Conservation (phyloP, 1,140 invertebrate genomes). For the Sitophilus oryzae region DNA sequence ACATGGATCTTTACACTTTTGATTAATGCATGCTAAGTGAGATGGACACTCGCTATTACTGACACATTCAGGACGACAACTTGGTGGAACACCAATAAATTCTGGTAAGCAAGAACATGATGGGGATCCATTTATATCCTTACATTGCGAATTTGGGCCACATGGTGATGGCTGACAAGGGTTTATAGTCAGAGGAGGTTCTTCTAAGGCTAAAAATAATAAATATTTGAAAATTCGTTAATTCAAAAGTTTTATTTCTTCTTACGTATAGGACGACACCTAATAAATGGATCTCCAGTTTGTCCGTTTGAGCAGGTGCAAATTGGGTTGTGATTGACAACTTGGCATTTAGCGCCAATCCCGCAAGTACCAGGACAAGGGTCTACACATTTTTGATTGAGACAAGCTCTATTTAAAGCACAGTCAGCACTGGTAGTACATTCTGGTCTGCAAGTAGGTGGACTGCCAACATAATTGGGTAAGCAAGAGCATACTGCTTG, state of each 20-base stretch:
- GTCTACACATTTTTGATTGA: slow-evolving; percentile 59
- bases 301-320: slow-evolving; percentile 60
- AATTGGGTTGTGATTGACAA: slow-evolving; percentile 66
- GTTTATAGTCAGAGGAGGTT: slow-evolving; percentile 41
- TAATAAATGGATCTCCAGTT: slow-evolving; percentile 64
- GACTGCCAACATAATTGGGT: slow-evolving; percentile 53
- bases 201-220: slow-evolving; percentile 23
- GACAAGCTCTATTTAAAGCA: slow-evolving; percentile 51
- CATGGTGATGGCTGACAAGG: slow-evolving; percentile 80
- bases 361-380: slow-evolving; percentile 71
- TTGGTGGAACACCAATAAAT: slow-evolving; percentile 76
- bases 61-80: slow-evolving; percentile 74
- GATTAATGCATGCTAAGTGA: slow-evolving; percentile 71
- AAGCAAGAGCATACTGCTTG: slow-evolving; percentile 65
- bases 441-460: slow-evolving; percentile 58
- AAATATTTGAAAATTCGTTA: not conserved
- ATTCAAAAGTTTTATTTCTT: not conserved
- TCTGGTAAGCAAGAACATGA: slow-evolving; percentile 75
- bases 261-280: slow-evolving; percentile 50
- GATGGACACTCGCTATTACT: slow-evolving; percentile 72
- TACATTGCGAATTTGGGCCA: slow-evolving; percentile 73
- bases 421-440: slow-evolving; percentile 59
- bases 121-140: slow-evolving; percentile 66
- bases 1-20: slow-evolving; percentile 81
- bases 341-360: slow-evolving; percentile 60